phyloP scores from a whole-genome alignment of 2,113 vertebrate species.

The Ptyas mucosa region DNA sequence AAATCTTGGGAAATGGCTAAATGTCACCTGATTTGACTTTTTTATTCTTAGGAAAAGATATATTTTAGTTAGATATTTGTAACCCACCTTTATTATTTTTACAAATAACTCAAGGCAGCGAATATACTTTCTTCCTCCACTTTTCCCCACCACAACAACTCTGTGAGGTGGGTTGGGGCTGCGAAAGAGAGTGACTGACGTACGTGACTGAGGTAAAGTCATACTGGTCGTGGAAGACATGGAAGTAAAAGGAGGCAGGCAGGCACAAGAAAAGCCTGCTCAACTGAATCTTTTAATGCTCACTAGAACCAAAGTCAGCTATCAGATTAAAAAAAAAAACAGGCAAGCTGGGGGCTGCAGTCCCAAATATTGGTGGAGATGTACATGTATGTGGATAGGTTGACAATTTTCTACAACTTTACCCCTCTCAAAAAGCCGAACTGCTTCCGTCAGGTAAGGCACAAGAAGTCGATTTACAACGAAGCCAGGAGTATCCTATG shows the following conservation, averaged over 20 bases:
- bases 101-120: neutral
- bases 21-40: neutral
- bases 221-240: neutral
- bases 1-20: neutral
- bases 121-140: neutral
- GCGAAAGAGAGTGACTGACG: neutral
- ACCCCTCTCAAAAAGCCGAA: constrained; percentile 90
- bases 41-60: neutral
- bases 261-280: neutral
- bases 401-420: neutral
- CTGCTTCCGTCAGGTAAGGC: constrained; percentile 87
- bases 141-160: neutral
- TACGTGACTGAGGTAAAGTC: neutral
- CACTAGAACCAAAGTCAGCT: neutral
- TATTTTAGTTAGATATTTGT: neutral
- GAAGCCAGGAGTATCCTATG: constrained; percentile 93
- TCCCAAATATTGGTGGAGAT: neutral
- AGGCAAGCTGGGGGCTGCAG: neutral
- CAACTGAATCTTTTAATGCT: neutral
- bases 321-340: neutral
- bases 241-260: neutral
- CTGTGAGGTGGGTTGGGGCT: neutral
- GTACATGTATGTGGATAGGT: neutral
- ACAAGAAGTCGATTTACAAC: constrained; percentile 93
- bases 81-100: neutral